These are phyloP conservation scores for Hedychridium roseum DNA, from an alignment of 2,888 invertebrate genomes.

Conservation along the genomic window DNA sequence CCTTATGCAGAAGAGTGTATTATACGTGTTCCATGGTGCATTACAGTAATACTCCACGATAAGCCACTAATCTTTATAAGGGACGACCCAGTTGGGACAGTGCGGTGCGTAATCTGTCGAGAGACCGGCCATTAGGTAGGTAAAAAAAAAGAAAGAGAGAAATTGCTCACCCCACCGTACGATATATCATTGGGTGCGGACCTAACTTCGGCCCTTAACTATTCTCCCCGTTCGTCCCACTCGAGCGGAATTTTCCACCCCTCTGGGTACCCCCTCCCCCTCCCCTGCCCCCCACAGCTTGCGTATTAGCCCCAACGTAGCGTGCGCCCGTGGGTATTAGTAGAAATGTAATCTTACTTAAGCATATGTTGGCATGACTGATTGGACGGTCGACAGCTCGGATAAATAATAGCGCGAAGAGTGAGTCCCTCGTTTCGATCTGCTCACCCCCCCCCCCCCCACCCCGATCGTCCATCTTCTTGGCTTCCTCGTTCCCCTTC, in stretches of 20 bases:
- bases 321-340: constrained; percentile 46
- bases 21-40: constrained; percentile 44
- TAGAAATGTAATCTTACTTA: constrained; percentile 62
- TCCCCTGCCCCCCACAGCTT: constrained; percentile 12
- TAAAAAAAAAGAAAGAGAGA: constrained; percentile 36
- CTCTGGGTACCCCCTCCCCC: constrained; percentile 4
- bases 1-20: too few relatives aligned
- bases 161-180: constrained; percentile 33
- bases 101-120: constrained; percentile 55
- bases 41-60: constrained; percentile 53
- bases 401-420: constrained; percentile 52
- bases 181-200: constrained; percentile 51
- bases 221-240: constrained; percentile 21
- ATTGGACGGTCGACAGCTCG: constrained; percentile 54
- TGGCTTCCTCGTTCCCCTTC: constrained; percentile 5
- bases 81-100: constrained; percentile 50
- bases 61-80: constrained; percentile 59
- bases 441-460: constrained; percentile 14
- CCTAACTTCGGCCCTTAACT: constrained; percentile 23
- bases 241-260: constrained; percentile 9
- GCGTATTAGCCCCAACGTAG: constrained; percentile 30
- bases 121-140: constrained; percentile 54
- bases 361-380: constrained; percentile 61
- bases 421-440: constrained; percentile 24
- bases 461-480: constrained; percentile 9